These are phyloP conservation scores for Coptodon rendalli DNA, from an alignment of 2,113 vertebrate species.

Conservation along the genomic window DNA sequence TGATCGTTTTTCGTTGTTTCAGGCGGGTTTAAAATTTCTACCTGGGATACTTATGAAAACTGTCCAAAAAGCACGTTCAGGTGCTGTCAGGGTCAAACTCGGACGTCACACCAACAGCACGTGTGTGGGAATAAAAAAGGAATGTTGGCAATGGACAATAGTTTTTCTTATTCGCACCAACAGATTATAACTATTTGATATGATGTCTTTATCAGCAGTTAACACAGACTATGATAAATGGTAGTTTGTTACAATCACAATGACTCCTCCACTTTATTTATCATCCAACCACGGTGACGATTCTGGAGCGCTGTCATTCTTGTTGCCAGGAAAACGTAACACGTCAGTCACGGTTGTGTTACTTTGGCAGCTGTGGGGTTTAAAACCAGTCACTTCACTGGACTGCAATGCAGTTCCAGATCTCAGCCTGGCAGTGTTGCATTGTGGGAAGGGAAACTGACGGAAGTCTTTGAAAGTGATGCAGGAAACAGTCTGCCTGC, in stretches of 20 bases:
- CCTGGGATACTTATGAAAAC: background rate
- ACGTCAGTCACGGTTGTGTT: background rate
- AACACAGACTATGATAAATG: background rate
- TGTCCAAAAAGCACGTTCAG: background rate
- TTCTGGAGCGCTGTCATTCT: background rate
- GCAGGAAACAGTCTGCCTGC: background rate
- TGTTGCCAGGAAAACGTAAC: background rate
- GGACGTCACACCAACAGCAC: background rate
- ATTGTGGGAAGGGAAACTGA: background rate
- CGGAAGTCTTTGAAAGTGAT: background rate
- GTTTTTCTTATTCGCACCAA: background rate
- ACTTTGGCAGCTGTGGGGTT: accelerated
- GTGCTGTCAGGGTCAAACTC: background rate
- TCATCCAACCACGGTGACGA: background rate
- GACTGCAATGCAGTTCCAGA: background rate
- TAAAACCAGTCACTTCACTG: background rate
- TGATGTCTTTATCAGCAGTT: background rate
- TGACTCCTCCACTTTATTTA: background rate
- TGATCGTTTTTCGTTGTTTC: background rate
- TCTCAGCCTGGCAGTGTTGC: background rate
- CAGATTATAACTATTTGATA: too few species aligned
- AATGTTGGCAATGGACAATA: background rate
- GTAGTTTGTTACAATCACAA: background rate
- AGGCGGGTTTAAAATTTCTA: background rate
- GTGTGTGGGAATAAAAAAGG: background rate